A percentile compares a stretch with the other conserved stretches of the same genome.
Conservation (phyloP, 2,797 vertebrate species). For the Artibeus lituratus region DNA sequence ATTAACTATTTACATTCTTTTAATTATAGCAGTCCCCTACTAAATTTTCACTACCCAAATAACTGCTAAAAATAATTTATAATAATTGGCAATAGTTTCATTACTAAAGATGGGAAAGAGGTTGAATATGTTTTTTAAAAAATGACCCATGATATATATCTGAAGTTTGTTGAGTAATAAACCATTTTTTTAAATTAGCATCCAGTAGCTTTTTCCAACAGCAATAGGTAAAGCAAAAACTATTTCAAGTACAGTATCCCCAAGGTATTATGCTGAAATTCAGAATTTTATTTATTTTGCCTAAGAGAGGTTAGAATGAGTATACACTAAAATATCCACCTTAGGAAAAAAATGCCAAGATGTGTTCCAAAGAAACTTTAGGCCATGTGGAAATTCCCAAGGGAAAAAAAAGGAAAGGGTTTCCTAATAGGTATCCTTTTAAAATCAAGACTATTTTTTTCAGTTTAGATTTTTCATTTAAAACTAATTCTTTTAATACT, state of each 20-base stretch:
- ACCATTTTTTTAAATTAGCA: neutral
- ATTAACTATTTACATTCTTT: neutral
- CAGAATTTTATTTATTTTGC: neutral
- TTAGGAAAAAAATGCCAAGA: neutral
- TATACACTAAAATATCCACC: neutral
- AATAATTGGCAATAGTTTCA: neutral
- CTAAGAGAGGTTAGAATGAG: neutral
- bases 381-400: neutral
- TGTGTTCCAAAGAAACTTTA: neutral
- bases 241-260: neutral
- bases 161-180: neutral
- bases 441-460: slow-evolving; percentile 13
- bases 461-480: slow-evolving; percentile 14
- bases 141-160: neutral
- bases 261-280: neutral
- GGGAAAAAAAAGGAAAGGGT: too few relatives aligned
- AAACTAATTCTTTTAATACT: slow-evolving; percentile 39
- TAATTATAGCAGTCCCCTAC: neutral
- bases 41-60: neutral
- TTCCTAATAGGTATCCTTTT: neutral
- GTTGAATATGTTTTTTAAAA: neutral
- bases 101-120: neutral
- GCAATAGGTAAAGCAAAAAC: neutral
- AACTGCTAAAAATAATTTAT: neutral
- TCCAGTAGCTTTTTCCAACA: neutral